Base-by-base conservation (phyloP, 1,140 invertebrate species). In the Holcopasites calliopsidis region DNA sequence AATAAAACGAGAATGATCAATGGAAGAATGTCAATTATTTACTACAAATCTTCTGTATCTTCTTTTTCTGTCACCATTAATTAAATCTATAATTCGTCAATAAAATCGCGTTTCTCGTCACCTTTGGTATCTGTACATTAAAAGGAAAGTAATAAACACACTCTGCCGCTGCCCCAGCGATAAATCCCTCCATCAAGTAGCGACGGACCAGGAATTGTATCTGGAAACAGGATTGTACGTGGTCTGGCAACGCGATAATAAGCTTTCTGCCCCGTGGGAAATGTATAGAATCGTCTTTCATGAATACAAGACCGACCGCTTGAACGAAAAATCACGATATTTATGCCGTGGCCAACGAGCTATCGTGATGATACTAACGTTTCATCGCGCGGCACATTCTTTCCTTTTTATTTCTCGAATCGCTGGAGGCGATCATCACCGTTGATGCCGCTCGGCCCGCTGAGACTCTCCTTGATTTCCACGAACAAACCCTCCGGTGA, bases 271-370 rank as follows among this genome's bases (percentile, higher is more conserved):
- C 23, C 69, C 55, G 13, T 49, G 69, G 57, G 57, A 71, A 61
- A 61, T 38, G 44, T 60, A 18, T 42, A n/a, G 57, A 13, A 21
- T 8, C 23, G 44, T 50, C 31, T 28, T 42, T n/a, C n/a, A 3
- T n/a, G 40, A 50, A n/a, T 18, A 13, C 3, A 35, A 21, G 13
- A 44, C 33, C 31, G 44, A 54, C 66, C 8, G 65, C 54, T 13
- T 18, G 21, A 18, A 21, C 35, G 16, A 28, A 33, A 55, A 60
- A 75, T 76, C 44, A 52, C 69, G 42, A 79, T 75, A 84, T 78
- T 79, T 78, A 70, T 75, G 42, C 50, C n/a, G n/a, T n/a, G 38
- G 33, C 47, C 70, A 62, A 80, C 68, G 60, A 80, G 57, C 38
- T 70, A 47, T 31, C 60, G 33, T 54, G 35, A 47, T 49, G 47